A percentile compares a stretch with the other conserved stretches of the same genome.
Evolutionary conservation across 2,797 vertebrate genomes (phyloP).

Genomic region (Oryzias sinensis): DNA sequence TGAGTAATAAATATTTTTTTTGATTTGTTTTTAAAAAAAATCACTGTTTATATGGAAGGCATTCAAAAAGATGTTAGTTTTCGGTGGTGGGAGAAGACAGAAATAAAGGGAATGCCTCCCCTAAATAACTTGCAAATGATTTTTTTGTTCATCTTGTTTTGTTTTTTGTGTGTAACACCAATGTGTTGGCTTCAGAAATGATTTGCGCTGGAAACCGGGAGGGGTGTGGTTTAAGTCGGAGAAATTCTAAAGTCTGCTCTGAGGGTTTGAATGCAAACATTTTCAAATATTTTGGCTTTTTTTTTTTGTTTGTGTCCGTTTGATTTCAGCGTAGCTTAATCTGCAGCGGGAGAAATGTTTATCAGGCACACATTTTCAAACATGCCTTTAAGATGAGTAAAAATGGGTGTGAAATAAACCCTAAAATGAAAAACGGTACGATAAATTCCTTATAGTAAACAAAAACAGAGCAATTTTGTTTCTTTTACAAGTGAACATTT

Average conservation of each 20-base stretch:
- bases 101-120: conserved; percentile 47
- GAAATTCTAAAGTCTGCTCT: too few relatives aligned
- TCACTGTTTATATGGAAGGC: conserved; percentile 87
- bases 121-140: conserved; percentile 66
- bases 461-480: not conserved
- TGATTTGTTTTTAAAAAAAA: conserved; percentile 70
- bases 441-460: not conserved
- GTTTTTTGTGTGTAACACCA: not conserved
- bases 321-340: too few relatives aligned
- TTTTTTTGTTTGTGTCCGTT: not conserved
- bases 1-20: conserved; percentile 65
- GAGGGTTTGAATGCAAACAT: not conserved
- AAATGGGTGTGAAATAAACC: not conserved
- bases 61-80: conserved; percentile 61
- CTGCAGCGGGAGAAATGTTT: not conserved
- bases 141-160: conserved; percentile 20
- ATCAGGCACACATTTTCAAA: not conserved
- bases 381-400: not conserved
- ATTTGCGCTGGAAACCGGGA: too few relatives aligned
- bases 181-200: too few relatives aligned
- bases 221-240: not conserved
- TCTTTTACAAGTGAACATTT: not conserved
- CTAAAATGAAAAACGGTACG: not conserved
- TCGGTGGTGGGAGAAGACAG: conserved; percentile 29
- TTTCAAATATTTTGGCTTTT: not conserved